Evolutionary conservation across 2,888 invertebrate genomes (phyloP).

Genomic region (Synergus umbraculus): DNA sequence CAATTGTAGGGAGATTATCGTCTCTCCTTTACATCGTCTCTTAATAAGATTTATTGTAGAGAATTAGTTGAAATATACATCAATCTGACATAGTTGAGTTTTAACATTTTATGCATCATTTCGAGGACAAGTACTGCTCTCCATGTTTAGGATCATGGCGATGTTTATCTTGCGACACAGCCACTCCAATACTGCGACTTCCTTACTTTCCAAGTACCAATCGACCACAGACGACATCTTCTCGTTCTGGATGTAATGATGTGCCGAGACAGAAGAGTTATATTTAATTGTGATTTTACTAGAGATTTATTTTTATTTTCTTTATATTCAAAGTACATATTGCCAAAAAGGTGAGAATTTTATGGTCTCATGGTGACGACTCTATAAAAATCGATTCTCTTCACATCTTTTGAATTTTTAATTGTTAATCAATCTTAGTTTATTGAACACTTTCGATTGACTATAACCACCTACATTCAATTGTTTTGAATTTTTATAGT

Average conservation of each 20-base stretch:
- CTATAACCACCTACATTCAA: no score
- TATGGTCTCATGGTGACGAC: no score
- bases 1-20: constrained; percentile 40
- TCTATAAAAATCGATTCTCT: no score
- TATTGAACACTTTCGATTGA: no score
- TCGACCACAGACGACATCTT: constrained; percentile 82
- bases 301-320: background rate
- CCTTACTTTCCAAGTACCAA: constrained; percentile 83
- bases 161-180: constrained; percentile 86
- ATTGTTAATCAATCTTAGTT: no score
- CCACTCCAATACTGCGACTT: constrained; percentile 83
- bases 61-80: constrained; percentile 70
- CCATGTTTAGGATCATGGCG: constrained; percentile 86
- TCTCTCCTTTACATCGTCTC: constrained; percentile 48
- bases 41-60: constrained; percentile 65
- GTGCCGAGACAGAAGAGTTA: background rate
- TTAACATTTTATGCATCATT: constrained; percentile 53
- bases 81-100: constrained; percentile 56
- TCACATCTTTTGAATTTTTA: no score
- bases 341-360: background rate
- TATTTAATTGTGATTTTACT: background rate
- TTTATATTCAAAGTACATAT: background rate
- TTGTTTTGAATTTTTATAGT: no score
- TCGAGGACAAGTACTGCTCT: constrained; percentile 79
- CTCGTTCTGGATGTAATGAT: constrained; percentile 79